These are phyloP conservation scores for Plagodis pulveraria DNA, from an alignment of 2,888 invertebrate species.

Conservation along the genomic window DNA sequence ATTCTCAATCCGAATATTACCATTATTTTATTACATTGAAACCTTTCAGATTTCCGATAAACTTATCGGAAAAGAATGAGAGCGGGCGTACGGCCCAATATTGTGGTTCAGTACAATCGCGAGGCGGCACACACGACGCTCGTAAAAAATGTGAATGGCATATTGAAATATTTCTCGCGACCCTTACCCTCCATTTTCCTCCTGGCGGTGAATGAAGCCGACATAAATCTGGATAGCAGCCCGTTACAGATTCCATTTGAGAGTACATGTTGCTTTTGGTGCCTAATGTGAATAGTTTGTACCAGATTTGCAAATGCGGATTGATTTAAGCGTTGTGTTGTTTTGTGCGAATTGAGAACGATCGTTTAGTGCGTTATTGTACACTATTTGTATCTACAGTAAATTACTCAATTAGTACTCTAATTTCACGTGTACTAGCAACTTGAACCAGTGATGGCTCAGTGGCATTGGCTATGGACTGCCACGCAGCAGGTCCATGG, in stretches of 20 bases:
- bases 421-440: no score
- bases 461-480: no score
- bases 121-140: constrained; percentile 74
- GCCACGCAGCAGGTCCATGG: no score
- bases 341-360: background rate
- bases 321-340: background rate
- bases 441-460: no score
- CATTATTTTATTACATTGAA: constrained; percentile 29
- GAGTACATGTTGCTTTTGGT: constrained; percentile 24
- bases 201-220: constrained; percentile 63
- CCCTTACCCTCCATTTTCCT: constrained; percentile 75
- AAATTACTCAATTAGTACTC: no score
- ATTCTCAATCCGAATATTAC: background rate
- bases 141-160: constrained; percentile 81
- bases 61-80: constrained; percentile 58
- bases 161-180: constrained; percentile 81
- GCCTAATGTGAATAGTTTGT: constrained; percentile 22
- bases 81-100: constrained; percentile 64
- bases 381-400: no score
- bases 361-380: background rate
- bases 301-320: constrained; percentile 6
- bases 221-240: constrained; percentile 70
- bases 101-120: constrained; percentile 73
- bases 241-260: constrained; percentile 46
- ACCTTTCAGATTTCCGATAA: constrained; percentile 53